Evolutionary conservation across 2,113 vertebrate species (phyloP), one percentile per base, ranked within the genome.

Genomic region (Oostethus manadensis): DNA sequence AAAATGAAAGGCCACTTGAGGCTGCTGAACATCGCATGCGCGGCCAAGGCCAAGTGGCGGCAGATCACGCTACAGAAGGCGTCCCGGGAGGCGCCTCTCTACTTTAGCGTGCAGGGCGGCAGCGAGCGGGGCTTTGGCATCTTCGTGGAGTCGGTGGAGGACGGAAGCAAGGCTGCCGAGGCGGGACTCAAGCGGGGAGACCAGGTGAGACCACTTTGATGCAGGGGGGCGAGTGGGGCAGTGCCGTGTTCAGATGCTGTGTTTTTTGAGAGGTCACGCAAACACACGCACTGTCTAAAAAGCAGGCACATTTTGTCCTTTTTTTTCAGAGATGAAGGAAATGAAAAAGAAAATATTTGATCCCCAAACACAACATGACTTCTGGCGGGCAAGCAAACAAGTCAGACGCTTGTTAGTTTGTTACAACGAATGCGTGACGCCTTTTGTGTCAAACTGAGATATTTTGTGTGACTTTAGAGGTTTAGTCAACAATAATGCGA

Each of bases 1-100:
- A 97, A 96, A 90, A 99, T 99, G 96, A 96, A 97, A 66, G 96
- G 96, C 57, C 96, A 99, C 68, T 90, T 98, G 79, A 90, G 95
- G 42, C 80, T 99, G 83, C 79, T 99, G 77, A 99, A 98, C 79
- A 99, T 99, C 48, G 96, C 96, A 0, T 99, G 95, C 58, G 93
- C 96, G 26, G 95, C 96, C 73, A 99, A 99, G 74, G 96, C 96
- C 0, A 98, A 97, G 77, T 95, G 93, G 92, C 90, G 96, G 70
- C 95, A 97, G 72, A 89, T 97, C 61, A 96, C 93, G 0, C 85
- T 99, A 62, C 94, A 96, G 3, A 98, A 98, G 76, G 86, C 90
- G 5, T 93, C 93, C 38, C 85, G 93, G 60, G 96, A 99, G 62
- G 93, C 96, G 0, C 91, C 93, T 0, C 90, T 98, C 33, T 83